Percentiles rank a stretch among this genome's conserved stretches.
Conservation (phyloP, 2,113 vertebrate genomes). For the Sialia sialis region DNA sequence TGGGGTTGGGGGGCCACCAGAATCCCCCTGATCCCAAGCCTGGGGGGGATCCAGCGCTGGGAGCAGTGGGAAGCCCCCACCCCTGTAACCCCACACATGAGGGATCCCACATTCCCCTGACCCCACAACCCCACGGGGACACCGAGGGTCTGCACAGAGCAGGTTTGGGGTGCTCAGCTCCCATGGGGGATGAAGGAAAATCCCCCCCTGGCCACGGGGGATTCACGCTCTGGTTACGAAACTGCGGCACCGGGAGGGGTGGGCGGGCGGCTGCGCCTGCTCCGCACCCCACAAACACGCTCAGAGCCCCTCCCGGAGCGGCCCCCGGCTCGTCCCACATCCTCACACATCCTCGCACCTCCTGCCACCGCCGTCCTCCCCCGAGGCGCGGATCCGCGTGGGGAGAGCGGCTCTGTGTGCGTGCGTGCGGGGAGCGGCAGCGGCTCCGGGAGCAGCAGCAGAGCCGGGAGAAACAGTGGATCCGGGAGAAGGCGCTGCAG, state of each 20-base stretch:
- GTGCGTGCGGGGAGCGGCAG: not conserved
- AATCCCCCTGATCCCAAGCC: not conserved
- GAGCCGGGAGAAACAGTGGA: too few relatives aligned
- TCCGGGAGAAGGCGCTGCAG: not conserved
- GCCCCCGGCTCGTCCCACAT: not conserved
- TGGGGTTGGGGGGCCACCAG: not conserved
- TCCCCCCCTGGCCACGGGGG: not conserved
- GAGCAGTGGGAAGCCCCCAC: not conserved
- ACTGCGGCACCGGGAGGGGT: rapidly evolving
- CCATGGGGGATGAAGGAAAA: rapidly evolving
- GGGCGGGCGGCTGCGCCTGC: not conserved
- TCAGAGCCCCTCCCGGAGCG: not conserved
- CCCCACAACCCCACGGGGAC: rapidly evolving
- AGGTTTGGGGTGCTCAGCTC: rapidly evolving
- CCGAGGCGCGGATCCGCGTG: not conserved
- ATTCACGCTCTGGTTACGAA: not conserved
- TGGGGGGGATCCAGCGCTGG: rapidly evolving
- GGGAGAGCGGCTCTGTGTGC: not conserved
- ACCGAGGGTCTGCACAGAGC: not conserved
- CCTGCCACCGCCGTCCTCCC: not conserved
- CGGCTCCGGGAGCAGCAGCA: too few relatives aligned
- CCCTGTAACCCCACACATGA: too few relatives aligned
- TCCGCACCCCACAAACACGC: not conserved
- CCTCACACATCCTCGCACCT: not conserved
- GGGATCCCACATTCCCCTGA: not conserved